Percentiles rank a stretch among this genome's conserved stretches.
phyloP scores from a whole-genome alignment of 2,797 vertebrate genomes.

The Platyrinchus mystaceus region DNA sequence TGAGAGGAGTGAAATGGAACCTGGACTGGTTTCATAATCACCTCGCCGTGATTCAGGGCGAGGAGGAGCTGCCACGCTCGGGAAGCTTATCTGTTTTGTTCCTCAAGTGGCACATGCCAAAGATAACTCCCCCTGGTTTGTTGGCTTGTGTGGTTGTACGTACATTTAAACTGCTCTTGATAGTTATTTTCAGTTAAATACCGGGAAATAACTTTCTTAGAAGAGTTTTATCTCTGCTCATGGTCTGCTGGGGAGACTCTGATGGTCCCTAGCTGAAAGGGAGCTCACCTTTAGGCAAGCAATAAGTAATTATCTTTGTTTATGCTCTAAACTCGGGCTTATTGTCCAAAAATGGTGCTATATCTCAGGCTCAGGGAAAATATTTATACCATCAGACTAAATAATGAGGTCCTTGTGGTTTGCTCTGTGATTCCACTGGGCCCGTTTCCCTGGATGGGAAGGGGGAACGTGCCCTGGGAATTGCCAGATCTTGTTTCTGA shows the following conservation, averaged over 20 bases:
- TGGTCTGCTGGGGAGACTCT: background rate
- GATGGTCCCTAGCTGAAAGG: background rate
- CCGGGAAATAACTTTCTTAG: background rate
- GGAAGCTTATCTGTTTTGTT: background rate
- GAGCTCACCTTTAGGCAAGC: background rate
- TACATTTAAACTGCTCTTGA: background rate
- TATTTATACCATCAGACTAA: constrained; percentile 24
- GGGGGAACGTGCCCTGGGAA: background rate
- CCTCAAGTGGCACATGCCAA: constrained; percentile 15
- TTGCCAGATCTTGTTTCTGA: background rate
- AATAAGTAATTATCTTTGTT: background rate
- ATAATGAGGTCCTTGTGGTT: constrained; percentile 30
- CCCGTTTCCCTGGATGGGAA: background rate
- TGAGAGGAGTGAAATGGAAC: background rate
- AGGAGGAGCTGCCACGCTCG: background rate
- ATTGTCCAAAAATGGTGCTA: background rate
- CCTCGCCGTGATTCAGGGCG: accelerated
- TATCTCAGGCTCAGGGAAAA: background rate
- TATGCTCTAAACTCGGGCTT: background rate
- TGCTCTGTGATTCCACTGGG: background rate
- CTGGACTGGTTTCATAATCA: background rate
- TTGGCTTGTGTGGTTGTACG: accelerated
- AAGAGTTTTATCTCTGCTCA: background rate
- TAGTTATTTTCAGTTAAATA: background rate
- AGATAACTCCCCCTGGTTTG: background rate